These are phyloP conservation scores for Mactra quadrangularis DNA, from an alignment of 1,140 invertebrate species.

Conservation along the genomic window DNA sequence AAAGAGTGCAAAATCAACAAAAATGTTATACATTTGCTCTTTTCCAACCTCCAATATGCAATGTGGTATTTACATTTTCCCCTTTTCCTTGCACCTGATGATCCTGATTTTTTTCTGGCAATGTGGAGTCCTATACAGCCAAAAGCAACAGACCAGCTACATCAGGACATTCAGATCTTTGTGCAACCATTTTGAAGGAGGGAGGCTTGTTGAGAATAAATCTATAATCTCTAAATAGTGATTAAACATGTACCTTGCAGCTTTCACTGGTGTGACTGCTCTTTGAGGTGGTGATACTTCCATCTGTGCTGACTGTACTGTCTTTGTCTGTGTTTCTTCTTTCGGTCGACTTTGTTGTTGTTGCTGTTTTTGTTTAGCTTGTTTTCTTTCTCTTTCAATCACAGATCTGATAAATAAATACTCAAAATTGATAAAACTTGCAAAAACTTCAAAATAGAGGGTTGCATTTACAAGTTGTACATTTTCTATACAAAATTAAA, in stretches of 20 bases:
- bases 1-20: too few relatives aligned
- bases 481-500: not conserved
- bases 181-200: too few relatives aligned
- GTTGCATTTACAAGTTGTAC: not conserved
- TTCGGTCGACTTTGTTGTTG: not conserved
- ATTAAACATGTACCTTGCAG: conserved; percentile 50
- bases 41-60: too few relatives aligned
- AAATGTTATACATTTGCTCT: too few relatives aligned
- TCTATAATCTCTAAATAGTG: too few relatives aligned
- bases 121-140: too few relatives aligned
- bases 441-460: not conserved
- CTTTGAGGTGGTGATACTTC: conserved; percentile 34
- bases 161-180: too few relatives aligned
- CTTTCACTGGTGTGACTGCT: conserved; percentile 36
- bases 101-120: too few relatives aligned
- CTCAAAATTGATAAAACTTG: not conserved
- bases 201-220: too few relatives aligned
- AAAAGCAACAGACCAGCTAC: too few relatives aligned
- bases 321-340: not conserved
- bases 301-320: not conserved
- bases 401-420: conserved; percentile 37
- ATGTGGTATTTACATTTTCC: too few relatives aligned
- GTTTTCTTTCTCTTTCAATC: conserved; percentile 55
- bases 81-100: too few relatives aligned
- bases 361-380: conserved; percentile 19